Conservation (phyloP, 2,113 vertebrate genomes). For the Cyrtonyx montezumae region DNA sequence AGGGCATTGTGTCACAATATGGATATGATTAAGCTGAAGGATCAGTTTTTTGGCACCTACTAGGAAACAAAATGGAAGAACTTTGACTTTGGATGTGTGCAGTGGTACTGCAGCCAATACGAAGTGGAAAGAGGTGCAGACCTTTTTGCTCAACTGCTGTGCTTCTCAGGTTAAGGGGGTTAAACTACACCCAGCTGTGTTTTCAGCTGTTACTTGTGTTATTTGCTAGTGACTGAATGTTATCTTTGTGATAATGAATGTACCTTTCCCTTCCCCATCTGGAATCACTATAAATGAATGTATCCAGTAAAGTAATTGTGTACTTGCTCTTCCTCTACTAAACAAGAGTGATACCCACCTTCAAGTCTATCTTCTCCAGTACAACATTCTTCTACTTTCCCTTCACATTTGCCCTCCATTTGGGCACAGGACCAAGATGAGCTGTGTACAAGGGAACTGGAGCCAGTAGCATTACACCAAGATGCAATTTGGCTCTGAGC, state of each 20-base stretch:
- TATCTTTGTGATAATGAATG: conserved; percentile 11
- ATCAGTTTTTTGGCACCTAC: background rate
- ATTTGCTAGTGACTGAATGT: background rate
- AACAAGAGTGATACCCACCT: background rate
- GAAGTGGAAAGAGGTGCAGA: rapidly evolving
- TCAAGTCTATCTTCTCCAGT: rapidly evolving
- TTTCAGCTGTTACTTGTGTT: conserved; percentile 2
- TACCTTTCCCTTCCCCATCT: background rate
- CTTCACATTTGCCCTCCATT: background rate
- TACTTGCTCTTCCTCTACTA: no score
- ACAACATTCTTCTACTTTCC: background rate
- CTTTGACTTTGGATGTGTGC: background rate
- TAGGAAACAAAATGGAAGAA: background rate
- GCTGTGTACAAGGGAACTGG: background rate
- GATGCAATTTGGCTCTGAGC: background rate
- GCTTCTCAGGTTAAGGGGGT: background rate
- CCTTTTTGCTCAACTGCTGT: background rate
- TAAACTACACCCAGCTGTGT: background rate
- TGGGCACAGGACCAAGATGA: background rate
- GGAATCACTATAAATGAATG: no score
- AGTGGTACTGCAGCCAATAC: rapidly evolving
- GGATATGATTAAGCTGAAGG: background rate
- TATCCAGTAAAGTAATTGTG: no score
- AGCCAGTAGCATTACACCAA: background rate
- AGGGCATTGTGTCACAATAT: background rate